Conservation (phyloP, 2,113 vertebrate species). For the Tragelaphus strepsiceros region DNA sequence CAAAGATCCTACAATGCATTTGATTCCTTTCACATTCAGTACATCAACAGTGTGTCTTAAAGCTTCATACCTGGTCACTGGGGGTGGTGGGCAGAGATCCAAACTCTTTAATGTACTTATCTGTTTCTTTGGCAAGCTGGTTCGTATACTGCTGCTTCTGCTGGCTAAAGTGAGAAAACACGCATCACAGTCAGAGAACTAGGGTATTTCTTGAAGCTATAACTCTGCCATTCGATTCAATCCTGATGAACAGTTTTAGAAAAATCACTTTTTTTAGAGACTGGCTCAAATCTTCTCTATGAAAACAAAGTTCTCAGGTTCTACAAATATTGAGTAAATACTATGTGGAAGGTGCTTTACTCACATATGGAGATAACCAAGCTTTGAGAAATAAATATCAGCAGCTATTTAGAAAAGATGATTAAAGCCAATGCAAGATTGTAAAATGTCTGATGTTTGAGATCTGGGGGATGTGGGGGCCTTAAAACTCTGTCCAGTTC, state of each 20-base stretch:
- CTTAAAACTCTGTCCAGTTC: not conserved
- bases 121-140: slow-evolving; percentile 96
- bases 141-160: slow-evolving; percentile 94
- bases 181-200: not conserved
- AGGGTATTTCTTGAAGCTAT: not conserved
- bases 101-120: slow-evolving; percentile 94
- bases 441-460: not conserved
- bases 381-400: not conserved
- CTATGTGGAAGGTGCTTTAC: not conserved
- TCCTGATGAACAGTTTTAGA: not conserved
- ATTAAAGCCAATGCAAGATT: not conserved
- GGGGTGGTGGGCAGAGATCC: slow-evolving; percentile 87
- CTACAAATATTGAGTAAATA: not conserved
- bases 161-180: slow-evolving; percentile 82
- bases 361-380: not conserved
- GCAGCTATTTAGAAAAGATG: not conserved
- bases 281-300: not conserved
- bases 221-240: not conserved
- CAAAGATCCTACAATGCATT: not conserved
- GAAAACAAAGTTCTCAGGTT: not conserved
- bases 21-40: slow-evolving; percentile 17
- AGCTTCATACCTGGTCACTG: slow-evolving; percentile 85
- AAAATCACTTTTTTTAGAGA: not conserved
- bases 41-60: not conserved
- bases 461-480: not conserved